These are phyloP conservation scores for Poecilia latipinna DNA, from an alignment of 2,113 vertebrate species.

Conservation along the genomic window DNA sequence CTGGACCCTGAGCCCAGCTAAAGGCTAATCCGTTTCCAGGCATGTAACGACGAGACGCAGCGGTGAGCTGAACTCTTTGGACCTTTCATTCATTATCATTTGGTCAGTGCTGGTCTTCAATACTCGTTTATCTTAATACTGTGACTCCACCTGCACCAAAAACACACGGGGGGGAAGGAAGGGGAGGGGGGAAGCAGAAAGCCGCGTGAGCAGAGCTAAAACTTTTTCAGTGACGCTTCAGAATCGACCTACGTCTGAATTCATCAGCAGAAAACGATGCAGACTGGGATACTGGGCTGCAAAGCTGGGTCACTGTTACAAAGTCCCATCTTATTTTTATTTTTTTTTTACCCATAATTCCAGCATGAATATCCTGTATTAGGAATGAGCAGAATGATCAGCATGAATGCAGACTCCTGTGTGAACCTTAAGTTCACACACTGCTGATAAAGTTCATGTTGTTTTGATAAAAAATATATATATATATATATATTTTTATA, in stretches of 20 bases:
- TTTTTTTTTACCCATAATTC: no score
- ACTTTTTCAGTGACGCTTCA: no score
- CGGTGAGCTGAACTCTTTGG: no score
- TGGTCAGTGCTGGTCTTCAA: background rate
- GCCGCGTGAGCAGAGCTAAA: background rate
- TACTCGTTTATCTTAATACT: background rate
- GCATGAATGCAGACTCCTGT: conserved; percentile 4
- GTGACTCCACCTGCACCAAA: no score
- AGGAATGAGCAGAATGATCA: background rate
- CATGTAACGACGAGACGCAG: background rate
- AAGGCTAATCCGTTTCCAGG: background rate
- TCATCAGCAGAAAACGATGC: no score
- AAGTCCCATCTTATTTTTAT: no score
- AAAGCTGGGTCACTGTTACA: no score
- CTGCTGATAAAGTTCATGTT: background rate
- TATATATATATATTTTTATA: no score
- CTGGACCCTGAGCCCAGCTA: background rate
- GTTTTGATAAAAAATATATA: background rate
- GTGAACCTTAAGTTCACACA: background rate
- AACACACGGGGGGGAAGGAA: background rate
- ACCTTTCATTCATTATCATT: background rate
- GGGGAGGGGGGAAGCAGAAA: background rate
- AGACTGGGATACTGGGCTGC: no score
- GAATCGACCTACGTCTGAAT: no score
- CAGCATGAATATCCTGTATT: background rate